Base-by-base conservation (phyloP, 1,140 invertebrate species). In the Nasonia vitripennis region DNA sequence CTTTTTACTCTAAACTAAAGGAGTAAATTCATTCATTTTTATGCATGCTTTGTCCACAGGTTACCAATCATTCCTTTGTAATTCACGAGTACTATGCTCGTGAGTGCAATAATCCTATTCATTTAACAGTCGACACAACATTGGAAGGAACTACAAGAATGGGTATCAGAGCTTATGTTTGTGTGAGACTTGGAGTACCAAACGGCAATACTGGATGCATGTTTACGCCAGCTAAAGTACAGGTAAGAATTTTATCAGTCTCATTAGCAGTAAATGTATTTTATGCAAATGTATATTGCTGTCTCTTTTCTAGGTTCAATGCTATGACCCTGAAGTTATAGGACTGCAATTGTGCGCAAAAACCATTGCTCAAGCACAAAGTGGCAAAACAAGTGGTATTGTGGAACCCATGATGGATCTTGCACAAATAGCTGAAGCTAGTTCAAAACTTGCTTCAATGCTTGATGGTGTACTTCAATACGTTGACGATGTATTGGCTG, bases 31-130 rank as follows among this genome's bases (percentile, higher is more conserved):
- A 51, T n/a, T 51, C 9, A 48, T 23, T 0, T 34, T 23, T 51
- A 73, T 80, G 10, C 37, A 27, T 20, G 37, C 45, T 11, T 10
- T 67, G 37, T 86, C 71, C 34, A 68, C n/a, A 92, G 92, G 98
- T 99, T 6, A 99, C 98, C 1, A 98, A 97, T 90, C 98, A 99
- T 93, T 99, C 98, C 14, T 98, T 98, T 0, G 96, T 99, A 37
- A 99, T 99, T 91, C 98, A 99, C 90, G 98, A 99, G 90, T 99
- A 99, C 94, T 99, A 99, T 92, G 95, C 98, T 0, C 95, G 98
- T 84, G 98, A 99, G 93, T 98, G 98, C 89, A 96, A 96, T 84
- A 98, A 97, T 93, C 98, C 98, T 7, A 96, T 99, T 75, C 98
- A 99, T 93, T 94, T 99, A 68, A 99, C 98, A 23, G 95, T 99